These are phyloP conservation scores for Tenthredo amoena DNA, from an alignment of 2,888 invertebrate species.

Conservation along the genomic window DNA sequence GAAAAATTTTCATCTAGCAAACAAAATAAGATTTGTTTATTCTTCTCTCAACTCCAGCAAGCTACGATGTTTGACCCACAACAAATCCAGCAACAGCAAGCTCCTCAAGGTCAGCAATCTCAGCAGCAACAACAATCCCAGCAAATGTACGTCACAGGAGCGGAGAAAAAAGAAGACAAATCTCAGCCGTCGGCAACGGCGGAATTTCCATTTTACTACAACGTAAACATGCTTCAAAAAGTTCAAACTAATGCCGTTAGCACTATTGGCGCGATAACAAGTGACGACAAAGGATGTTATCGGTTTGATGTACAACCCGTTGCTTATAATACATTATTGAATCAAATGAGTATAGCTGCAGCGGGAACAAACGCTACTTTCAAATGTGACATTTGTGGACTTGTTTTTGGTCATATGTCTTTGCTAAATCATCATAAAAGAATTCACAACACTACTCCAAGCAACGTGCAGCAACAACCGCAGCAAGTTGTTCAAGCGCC, in stretches of 20 bases:
- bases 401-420: slow-evolving; percentile 91
- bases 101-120: slow-evolving; percentile 82
- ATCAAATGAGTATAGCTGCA: slow-evolving; percentile 90
- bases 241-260: slow-evolving; percentile 77
- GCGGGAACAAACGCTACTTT: slow-evolving; percentile 87
- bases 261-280: slow-evolving; percentile 76
- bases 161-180: slow-evolving; percentile 75
- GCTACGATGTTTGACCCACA: slow-evolving; percentile 76
- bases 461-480: slow-evolving; percentile 71
- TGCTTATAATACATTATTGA: slow-evolving; percentile 91
- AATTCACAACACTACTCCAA: slow-evolving; percentile 83
- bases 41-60: slow-evolving; percentile 58
- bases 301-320: slow-evolving; percentile 79
- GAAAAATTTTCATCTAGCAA: neutral
- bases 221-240: slow-evolving; percentile 79
- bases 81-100: slow-evolving; percentile 84
- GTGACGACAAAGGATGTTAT: slow-evolving; percentile 79
- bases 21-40: slow-evolving; percentile 17
- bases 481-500: slow-evolving; percentile 78
- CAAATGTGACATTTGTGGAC: slow-evolving; percentile 92
- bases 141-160: slow-evolving; percentile 74
- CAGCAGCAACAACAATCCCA: slow-evolving; percentile 77
- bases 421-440: slow-evolving; percentile 93
- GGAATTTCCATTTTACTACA: slow-evolving; percentile 79
- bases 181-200: slow-evolving; percentile 73